Percentiles rank a stretch among this genome's conserved stretches.
phyloP scores from a whole-genome alignment of 2,797 vertebrate genomes.

The Hydrophis major region DNA sequence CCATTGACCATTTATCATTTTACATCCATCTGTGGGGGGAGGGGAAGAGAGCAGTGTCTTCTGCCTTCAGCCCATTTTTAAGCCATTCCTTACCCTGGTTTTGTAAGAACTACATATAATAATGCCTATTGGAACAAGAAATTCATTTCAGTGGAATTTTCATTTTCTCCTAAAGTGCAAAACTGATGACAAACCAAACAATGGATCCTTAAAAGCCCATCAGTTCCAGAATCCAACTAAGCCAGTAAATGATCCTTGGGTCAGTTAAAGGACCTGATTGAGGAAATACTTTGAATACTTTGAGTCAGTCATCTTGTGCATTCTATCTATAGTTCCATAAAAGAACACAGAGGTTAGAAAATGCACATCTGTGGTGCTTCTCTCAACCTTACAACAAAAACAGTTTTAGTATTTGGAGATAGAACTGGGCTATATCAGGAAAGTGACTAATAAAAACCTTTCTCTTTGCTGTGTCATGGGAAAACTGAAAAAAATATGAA shows the following conservation, averaged over 20 bases:
- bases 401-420: neutral
- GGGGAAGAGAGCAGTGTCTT: neutral
- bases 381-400: neutral
- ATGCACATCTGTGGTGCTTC: neutral
- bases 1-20: neutral
- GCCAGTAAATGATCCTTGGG: neutral
- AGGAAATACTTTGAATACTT: neutral
- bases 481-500: no score
- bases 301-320: neutral
- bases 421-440: neutral
- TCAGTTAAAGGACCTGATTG: neutral
- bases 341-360: neutral
- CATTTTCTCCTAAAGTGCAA: neutral
- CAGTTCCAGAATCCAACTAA: neutral
- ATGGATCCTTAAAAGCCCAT: neutral
- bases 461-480: neutral
- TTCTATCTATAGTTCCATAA: no score
- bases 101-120: neutral
- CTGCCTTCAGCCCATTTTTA: neutral
- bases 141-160: neutral
- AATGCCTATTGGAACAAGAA: neutral
- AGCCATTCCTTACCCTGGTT: neutral
- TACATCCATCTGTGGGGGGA: neutral
- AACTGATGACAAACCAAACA: neutral
- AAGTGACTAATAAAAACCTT: neutral